Evolutionary conservation across 2,888 invertebrate species (phyloP).

Genomic region (Lampropteryx suffumata): DNA sequence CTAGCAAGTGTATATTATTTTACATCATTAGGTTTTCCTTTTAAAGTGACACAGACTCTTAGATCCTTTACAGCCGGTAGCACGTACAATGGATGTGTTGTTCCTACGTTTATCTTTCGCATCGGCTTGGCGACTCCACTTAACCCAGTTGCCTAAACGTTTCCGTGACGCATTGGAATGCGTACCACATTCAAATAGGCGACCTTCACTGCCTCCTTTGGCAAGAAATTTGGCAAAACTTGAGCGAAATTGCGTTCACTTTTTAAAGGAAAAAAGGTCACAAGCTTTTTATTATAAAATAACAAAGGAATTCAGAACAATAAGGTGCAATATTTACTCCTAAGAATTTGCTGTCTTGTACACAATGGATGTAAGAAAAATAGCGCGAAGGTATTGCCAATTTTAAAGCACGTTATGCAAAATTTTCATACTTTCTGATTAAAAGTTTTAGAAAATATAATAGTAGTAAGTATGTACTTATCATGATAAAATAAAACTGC

Average conservation of each 20-base stretch:
- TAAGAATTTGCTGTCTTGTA: background rate
- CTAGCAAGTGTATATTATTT: background rate
- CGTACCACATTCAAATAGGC: constrained; percentile 67
- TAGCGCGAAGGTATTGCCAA: too few species aligned
- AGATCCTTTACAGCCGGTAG: constrained; percentile 48
- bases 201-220: constrained; percentile 52
- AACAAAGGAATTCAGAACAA: too few species aligned
- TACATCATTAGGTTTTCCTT: background rate
- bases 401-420: too few species aligned
- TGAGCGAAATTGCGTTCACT: constrained; percentile 8
- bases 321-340: too few species aligned
- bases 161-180: constrained; percentile 67
- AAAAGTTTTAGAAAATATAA: too few species aligned
- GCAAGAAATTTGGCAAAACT: constrained; percentile 59
- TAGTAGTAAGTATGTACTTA: background rate
- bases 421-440: too few species aligned
- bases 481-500: too few species aligned
- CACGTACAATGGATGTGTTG: constrained; percentile 40
- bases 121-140: constrained; percentile 55
- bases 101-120: constrained; percentile 51
- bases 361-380: too few species aligned
- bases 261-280: background rate
- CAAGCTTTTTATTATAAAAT: too few species aligned
- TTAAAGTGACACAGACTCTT: constrained; percentile 4
- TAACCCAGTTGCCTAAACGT: constrained; percentile 62